Evolutionary conservation across 2,113 vertebrate species (phyloP).

Genomic region (Oxyruncus cristatus): DNA sequence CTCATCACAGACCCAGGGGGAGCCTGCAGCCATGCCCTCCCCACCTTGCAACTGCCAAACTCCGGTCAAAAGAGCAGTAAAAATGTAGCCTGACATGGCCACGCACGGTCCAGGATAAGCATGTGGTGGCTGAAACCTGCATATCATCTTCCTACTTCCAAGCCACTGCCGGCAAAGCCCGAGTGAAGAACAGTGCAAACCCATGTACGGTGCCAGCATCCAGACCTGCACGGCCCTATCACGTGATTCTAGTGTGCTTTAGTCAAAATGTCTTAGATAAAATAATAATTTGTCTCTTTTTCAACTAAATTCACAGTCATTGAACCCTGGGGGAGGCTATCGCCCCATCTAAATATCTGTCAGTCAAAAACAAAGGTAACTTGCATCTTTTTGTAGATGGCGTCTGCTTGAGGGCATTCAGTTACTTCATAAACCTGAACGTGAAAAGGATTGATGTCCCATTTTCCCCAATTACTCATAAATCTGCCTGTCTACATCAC

Average conservation of each 20-base stretch:
- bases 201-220: background rate
- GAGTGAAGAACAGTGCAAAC: background rate
- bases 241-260: background rate
- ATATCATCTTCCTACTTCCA: background rate
- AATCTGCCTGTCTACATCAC: background rate
- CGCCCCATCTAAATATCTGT: background rate
- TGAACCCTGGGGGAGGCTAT: background rate
- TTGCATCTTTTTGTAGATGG: background rate
- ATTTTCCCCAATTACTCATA: background rate
- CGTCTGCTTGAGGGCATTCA: background rate
- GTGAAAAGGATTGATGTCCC: background rate
- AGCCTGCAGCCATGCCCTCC: background rate
- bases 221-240: background rate
- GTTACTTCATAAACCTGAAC: background rate
- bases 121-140: background rate
- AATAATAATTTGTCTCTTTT: background rate
- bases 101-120: background rate
- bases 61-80: background rate
- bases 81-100: background rate
- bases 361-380: background rate
- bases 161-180: background rate
- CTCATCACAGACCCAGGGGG: accelerated
- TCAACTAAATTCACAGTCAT: background rate
- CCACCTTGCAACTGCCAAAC: background rate
- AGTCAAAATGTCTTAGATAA: background rate